Evolutionary conservation across 2,888 invertebrate species (phyloP).

Genomic region (Lutraria lutraria): DNA sequence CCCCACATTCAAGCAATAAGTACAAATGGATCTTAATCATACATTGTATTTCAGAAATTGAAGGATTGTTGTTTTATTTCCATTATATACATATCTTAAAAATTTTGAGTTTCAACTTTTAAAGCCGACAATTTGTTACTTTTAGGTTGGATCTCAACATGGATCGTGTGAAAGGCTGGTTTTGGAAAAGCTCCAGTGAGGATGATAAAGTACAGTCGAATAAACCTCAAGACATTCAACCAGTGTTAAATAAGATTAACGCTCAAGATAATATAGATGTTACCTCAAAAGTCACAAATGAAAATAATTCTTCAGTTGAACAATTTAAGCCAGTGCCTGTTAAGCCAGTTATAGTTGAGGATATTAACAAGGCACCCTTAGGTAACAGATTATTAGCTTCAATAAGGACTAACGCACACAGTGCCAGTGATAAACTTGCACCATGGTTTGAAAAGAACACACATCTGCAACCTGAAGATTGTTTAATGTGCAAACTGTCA

Average conservation of each 20-base stretch:
- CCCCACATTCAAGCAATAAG: too few relatives aligned
- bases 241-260: background rate
- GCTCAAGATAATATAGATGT: background rate
- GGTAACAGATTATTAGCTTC: background rate
- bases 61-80: too few relatives aligned
- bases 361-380: background rate
- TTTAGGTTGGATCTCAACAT: background rate
- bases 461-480: constrained; percentile 35
- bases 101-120: too few relatives aligned
- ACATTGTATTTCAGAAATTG: too few relatives aligned
- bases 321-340: background rate
- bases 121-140: background rate
- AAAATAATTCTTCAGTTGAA: background rate
- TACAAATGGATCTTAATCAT: too few relatives aligned
- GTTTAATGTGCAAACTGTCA: constrained; percentile 17
- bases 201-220: background rate
- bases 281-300: background rate
- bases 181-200: constrained; percentile 12
- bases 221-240: background rate
- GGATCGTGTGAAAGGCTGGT: constrained; percentile 29
- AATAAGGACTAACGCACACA: background rate
- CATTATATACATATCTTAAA: too few relatives aligned
- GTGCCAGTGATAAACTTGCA: background rate
- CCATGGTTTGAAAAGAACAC: constrained; percentile 15
- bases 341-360: constrained; percentile 27